phyloP scores from a whole-genome alignment of 2,797 vertebrate species.

The Luscinia luscinia region DNA sequence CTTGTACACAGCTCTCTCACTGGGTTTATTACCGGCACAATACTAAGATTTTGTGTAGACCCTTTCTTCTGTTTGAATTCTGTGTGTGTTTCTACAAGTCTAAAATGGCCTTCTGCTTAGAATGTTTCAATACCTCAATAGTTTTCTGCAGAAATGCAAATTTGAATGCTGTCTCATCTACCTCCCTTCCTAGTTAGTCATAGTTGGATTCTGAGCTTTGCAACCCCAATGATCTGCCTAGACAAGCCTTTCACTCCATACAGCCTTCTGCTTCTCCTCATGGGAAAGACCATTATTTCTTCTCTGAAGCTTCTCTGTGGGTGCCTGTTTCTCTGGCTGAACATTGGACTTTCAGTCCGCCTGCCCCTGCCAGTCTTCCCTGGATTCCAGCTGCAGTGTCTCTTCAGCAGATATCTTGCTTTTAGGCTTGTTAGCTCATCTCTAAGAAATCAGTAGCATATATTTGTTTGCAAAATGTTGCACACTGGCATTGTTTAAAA shows the following conservation, averaged over 20 bases:
- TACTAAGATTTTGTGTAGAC: neutral
- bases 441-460: conserved; percentile 22
- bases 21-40: neutral
- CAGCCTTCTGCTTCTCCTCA: neutral
- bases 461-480: conserved; percentile 7
- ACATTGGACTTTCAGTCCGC: neutral
- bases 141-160: conserved; percentile 30
- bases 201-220: conserved; percentile 49
- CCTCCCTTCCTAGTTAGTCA: neutral
- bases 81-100: neutral
- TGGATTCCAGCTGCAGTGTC: neutral
- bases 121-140: conserved; percentile 6
- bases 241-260: conserved; percentile 33
- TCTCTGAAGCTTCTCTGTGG: neutral
- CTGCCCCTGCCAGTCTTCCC: neutral
- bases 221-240: neutral
- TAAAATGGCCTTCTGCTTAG: conserved; percentile 11
- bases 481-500: neutral
- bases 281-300: conserved; percentile 21
- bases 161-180: conserved; percentile 37
- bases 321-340: neutral
- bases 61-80: neutral
- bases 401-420: conserved; percentile 21
- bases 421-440: conserved; percentile 1
- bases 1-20: neutral